phyloP scores from a whole-genome alignment of 2,888 invertebrate genomes.

The Ceriagrion tenellum region DNA sequence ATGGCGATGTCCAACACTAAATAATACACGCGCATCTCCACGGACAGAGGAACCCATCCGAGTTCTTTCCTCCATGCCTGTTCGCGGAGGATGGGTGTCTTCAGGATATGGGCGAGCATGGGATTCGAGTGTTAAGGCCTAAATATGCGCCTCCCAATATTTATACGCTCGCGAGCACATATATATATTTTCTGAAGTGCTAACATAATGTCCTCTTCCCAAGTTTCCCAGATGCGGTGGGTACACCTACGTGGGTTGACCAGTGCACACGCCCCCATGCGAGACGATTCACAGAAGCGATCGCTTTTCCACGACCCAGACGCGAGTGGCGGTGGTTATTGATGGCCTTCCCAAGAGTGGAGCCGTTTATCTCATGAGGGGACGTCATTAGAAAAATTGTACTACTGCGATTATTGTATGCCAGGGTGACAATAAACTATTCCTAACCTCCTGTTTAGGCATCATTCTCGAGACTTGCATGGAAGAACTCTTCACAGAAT shows the following conservation, averaged over 20 bases:
- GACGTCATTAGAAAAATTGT: background rate
- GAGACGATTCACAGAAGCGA: slow-evolving; percentile 32
- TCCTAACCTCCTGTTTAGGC: background rate
- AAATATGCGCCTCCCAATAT: slow-evolving; percentile 36
- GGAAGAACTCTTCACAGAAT: background rate
- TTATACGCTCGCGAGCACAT: background rate
- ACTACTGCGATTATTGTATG: background rate
- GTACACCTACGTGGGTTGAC: background rate
- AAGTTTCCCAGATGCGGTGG: background rate
- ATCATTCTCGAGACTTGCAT: background rate
- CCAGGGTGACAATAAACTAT: background rate
- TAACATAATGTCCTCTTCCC: background rate
- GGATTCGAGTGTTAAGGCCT: slow-evolving; percentile 8
- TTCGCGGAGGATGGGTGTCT: background rate
- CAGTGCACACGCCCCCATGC: background rate
- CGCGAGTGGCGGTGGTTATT: background rate
- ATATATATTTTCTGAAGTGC: slow-evolving; percentile 22
- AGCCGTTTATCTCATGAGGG: background rate
- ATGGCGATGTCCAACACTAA: slow-evolving; percentile 36
- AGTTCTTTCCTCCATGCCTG: background rate
- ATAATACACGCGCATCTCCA: slow-evolving; percentile 9
- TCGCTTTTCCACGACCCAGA: slow-evolving; percentile 8
- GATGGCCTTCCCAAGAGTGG: background rate
- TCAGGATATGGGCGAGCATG: background rate
- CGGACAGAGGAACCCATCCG: background rate